Conservation (phyloP, 2,888 invertebrate genomes). For the Colletes collaris region DNA sequence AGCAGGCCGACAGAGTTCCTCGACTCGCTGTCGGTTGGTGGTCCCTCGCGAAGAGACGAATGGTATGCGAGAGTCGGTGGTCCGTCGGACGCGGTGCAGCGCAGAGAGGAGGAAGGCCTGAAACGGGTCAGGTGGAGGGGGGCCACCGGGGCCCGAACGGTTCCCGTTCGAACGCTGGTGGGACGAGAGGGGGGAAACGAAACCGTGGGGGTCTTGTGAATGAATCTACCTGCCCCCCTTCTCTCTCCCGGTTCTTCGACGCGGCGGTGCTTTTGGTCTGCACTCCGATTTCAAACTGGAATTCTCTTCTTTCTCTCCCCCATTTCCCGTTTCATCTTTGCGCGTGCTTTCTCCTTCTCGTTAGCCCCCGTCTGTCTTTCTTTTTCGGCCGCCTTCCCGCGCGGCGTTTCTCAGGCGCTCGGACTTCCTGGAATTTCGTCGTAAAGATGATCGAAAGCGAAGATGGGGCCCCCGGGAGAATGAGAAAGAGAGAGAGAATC, state of each 20-base stretch:
- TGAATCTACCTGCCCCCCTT: conserved; percentile 72
- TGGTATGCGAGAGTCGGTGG: conserved; percentile 63
- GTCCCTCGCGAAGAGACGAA: conserved; percentile 64
- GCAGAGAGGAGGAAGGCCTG: conserved; percentile 33
- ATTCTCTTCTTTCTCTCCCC: conserved; percentile 40
- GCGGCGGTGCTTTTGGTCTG: conserved; percentile 68
- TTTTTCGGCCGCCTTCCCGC: conserved; percentile 21
- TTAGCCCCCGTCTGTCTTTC: conserved; percentile 14
- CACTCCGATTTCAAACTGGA: conserved; percentile 68
- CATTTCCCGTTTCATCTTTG: conserved; percentile 35
- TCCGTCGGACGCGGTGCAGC: conserved; percentile 32
- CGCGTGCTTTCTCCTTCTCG: conserved; percentile 17
- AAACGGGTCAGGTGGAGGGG: conserved; percentile 49
- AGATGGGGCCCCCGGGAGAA: conserved; percentile 44
- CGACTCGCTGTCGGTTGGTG: conserved; percentile 70
- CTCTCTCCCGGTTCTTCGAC: conserved; percentile 9
- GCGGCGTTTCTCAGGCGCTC: conserved; percentile 50
- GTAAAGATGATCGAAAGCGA: conserved; percentile 65
- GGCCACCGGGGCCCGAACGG: conserved; percentile 61
- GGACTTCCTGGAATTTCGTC: conserved; percentile 61
- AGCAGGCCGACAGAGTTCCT: conserved; percentile 69
- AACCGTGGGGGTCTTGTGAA: conserved; percentile 75
- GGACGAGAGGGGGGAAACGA: conserved; percentile 47
- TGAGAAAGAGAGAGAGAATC: not conserved
- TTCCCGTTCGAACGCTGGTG: conserved; percentile 57